phyloP scores from a whole-genome alignment of 2,113 vertebrate genomes.

The Rhodinocichla rosea region DNA sequence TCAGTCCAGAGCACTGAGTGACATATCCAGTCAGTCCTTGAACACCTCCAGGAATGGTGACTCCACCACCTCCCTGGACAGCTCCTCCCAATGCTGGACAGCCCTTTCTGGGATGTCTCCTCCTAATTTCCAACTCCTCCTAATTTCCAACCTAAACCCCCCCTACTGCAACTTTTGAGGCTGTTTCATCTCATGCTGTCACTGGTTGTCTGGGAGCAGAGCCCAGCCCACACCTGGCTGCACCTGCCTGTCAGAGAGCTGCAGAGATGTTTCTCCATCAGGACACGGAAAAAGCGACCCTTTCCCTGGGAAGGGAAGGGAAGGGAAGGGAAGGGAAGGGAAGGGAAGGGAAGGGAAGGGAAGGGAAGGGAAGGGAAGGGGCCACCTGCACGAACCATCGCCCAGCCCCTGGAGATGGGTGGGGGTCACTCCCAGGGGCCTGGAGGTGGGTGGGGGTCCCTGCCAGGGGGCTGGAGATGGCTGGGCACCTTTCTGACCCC shows the following conservation, averaged over 20 bases:
- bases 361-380: too few relatives aligned
- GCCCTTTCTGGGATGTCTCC: not conserved
- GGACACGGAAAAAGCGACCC: not conserved
- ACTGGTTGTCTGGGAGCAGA: not conserved
- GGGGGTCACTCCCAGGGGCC: rapidly evolving
- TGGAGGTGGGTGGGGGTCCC: rapidly evolving
- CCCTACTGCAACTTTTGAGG: too few relatives aligned
- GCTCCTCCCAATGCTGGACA: not conserved
- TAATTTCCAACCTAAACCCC: not conserved
- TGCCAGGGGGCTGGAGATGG: rapidly evolving
- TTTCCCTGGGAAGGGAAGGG: not conserved
- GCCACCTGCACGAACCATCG: rapidly evolving
- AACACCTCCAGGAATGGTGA: not conserved
- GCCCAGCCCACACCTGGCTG: not conserved
- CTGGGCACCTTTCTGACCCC: not conserved
- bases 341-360: too few relatives aligned
- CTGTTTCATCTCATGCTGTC: not conserved
- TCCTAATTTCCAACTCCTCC: not conserved
- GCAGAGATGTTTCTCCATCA: not conserved
- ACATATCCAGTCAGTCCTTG: not conserved
- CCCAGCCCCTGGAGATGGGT: too few relatives aligned
- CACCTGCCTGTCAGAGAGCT: not conserved
- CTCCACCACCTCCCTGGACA: not conserved
- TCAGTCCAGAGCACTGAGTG: not conserved
- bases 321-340: not conserved